These are phyloP conservation scores for Teinopalpus imperialis DNA, from an alignment of 2,888 invertebrate genomes.

Conservation along the genomic window DNA sequence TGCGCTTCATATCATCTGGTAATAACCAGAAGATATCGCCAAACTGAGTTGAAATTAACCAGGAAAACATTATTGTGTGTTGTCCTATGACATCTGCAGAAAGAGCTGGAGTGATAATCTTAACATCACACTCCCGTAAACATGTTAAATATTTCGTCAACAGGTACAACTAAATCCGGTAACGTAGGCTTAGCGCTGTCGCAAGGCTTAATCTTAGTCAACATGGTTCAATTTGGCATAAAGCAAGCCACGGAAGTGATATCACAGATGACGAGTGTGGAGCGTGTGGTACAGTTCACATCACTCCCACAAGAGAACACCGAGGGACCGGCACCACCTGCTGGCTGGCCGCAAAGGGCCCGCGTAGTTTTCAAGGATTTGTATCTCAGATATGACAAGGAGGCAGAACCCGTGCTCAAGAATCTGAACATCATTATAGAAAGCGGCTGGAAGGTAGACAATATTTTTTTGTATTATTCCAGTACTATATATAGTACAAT, in stretches of 20 bases:
- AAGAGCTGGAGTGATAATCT: too few relatives aligned
- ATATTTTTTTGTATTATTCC: not conserved
- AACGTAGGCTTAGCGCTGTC: conserved; percentile 88
- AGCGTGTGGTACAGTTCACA: conserved; percentile 90
- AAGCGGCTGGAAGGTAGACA: conserved; percentile 84
- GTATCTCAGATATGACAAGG: conserved; percentile 83
- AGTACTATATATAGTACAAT: too few relatives aligned
- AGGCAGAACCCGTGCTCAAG: conserved; percentile 85
- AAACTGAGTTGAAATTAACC: too few relatives aligned
- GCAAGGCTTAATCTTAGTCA: conserved; percentile 87
- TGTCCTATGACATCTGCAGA: too few relatives aligned
- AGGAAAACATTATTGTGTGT: too few relatives aligned
- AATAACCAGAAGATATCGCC: too few relatives aligned
- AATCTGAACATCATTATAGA: conserved; percentile 84
- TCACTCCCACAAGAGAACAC: conserved; percentile 87
- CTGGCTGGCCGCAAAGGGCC: conserved; percentile 84
- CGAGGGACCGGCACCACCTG: conserved; percentile 81
- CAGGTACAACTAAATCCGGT: conserved; percentile 83
- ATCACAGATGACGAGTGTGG: conserved; percentile 91
- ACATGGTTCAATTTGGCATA: conserved; percentile 91
- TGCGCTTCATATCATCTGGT: too few relatives aligned
- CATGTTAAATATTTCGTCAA: not conserved
- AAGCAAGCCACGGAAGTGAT: conserved; percentile 89
- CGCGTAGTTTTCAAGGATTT: conserved; percentile 82
- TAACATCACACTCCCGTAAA: too few relatives aligned